A percentile compares a stretch with the other conserved stretches of the same genome.
phyloP scores from a whole-genome alignment of 2,113 vertebrate species.

The Lampris megalopsis region DNA sequence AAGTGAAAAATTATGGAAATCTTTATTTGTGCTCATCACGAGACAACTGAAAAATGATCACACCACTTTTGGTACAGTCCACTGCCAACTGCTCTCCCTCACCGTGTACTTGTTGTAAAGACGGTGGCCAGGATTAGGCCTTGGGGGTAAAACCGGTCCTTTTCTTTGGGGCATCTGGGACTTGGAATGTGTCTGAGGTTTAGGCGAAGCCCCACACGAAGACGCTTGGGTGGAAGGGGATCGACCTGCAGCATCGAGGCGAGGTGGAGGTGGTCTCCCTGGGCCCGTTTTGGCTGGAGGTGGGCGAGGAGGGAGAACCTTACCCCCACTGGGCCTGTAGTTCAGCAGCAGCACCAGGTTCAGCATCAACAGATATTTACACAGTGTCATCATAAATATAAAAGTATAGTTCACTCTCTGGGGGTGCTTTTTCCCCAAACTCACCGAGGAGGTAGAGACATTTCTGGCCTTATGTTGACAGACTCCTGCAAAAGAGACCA shows the following conservation, averaged over 20 bases:
- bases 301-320: conserved; percentile 82
- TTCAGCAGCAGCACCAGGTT: conserved; percentile 9
- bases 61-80: background rate
- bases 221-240: conserved; percentile 62
- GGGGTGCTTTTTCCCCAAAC: background rate
- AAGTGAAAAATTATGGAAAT: background rate
- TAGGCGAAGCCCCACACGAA: conserved; percentile 28
- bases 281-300: conserved; percentile 85
- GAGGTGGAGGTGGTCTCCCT: conserved; percentile 89
- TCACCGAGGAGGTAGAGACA: conserved; percentile 86
- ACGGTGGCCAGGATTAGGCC: conserved; percentile 92
- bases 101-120: conserved; percentile 96
- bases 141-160: conserved; percentile 89
- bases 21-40: background rate
- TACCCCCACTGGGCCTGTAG: conserved; percentile 81
- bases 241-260: conserved; percentile 54
- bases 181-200: conserved; percentile 67
- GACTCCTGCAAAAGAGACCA: conserved; percentile 79
- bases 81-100: conserved; percentile 47
- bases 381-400: background rate
- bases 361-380: background rate
- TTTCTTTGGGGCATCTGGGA: conserved; percentile 80
- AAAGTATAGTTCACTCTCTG: background rate
- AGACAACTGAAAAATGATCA: background rate
- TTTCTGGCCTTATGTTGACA: conserved; percentile 62